Base-by-base conservation (phyloP, 2,888 invertebrate genomes). In the Drosophila yooni region DNA sequence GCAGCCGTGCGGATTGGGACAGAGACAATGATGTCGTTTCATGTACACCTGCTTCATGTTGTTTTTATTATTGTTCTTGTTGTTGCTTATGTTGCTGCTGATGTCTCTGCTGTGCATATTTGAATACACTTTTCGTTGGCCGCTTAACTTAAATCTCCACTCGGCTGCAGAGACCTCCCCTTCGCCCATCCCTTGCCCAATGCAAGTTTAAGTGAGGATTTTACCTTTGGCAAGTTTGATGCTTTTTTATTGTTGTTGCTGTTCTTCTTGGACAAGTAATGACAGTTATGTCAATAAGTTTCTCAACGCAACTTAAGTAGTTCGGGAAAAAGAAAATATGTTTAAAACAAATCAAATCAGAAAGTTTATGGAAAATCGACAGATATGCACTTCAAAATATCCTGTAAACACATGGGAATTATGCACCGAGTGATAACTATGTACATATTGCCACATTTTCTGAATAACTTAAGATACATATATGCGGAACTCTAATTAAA, bases 261-360 rank as follows among this genome's bases (percentile, higher is more conserved):
- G 40, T 69, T 52, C 7, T 25, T 34, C 29, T 76, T 76, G 90
- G 69, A 78, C 87, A 89, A 85, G 82, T 90, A 87, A 89, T 84
- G 87, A 89, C 87, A 90, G 90, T 87, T 87, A 84, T 87, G 87
- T 89, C 87, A 90, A 87, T 90, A 90, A 87, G 79, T 83, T 90
- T 78, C 62, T 62, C 60, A 73, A 69, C 71, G 52, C 70, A 65
- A 62, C 74, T 69, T 71, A 62, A 70, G 78, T 74, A 71, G 50
- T 60, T 29, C 25, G 25, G 25, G 31, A 40, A 50, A 61, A 46
- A 27, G 40, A 58, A 62, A 70, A 74, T 7, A 15, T 31, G 34
- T 61, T 36, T 46, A 74, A 71, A 76, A 50, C 53, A 80, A 79
- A 81, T 67, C 74, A 83, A 73, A 68, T 61, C 69, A 70, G 34